These are phyloP conservation scores for Coenonympha glycerion DNA, from an alignment of 2,888 invertebrate species.

Conservation along the genomic window DNA sequence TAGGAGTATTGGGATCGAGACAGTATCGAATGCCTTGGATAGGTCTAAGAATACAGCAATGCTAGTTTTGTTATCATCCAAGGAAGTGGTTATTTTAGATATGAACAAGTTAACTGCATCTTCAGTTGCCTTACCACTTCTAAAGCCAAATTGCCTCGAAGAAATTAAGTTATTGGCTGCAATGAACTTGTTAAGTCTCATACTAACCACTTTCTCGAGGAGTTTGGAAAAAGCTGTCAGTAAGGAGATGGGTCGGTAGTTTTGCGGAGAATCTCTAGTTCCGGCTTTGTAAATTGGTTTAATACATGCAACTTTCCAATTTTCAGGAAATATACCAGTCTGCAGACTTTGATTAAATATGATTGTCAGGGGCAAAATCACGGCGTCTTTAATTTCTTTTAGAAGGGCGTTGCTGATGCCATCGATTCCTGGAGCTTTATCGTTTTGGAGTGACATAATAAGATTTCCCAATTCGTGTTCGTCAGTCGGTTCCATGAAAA, in stretches of 20 bases:
- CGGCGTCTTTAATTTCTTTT: slow-evolving; percentile 1
- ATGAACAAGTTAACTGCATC: not conserved
- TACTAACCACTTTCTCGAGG: not conserved
- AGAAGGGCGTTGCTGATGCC: not conserved
- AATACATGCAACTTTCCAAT: not conserved
- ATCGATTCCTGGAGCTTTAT: slow-evolving; percentile 9
- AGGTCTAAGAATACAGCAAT: slow-evolving; percentile 1
- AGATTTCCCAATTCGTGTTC: not conserved
- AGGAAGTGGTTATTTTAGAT: not conserved
- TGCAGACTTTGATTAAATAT: slow-evolving; percentile 1
- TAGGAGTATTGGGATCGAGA: not conserved
- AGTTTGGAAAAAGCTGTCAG: not conserved
- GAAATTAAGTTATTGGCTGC: too few species aligned
- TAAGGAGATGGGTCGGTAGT: not conserved
- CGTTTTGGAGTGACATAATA: slow-evolving; percentile 1
- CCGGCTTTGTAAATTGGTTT: slow-evolving; percentile 2
- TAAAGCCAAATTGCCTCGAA: not conserved
- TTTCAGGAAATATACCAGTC: slow-evolving; percentile 3
- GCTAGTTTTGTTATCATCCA: not conserved
- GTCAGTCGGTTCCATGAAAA: slow-evolving; percentile 3
- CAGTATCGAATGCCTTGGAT: not conserved
- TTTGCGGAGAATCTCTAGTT: not conserved
- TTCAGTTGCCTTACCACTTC: not conserved
- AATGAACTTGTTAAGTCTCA: too few species aligned
- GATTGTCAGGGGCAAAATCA: not conserved